A percentile compares a stretch with the other conserved stretches of the same genome.
Evolutionary conservation across 2,888 invertebrate genomes (phyloP).

Genomic region (Cynaeus angustus): DNA sequence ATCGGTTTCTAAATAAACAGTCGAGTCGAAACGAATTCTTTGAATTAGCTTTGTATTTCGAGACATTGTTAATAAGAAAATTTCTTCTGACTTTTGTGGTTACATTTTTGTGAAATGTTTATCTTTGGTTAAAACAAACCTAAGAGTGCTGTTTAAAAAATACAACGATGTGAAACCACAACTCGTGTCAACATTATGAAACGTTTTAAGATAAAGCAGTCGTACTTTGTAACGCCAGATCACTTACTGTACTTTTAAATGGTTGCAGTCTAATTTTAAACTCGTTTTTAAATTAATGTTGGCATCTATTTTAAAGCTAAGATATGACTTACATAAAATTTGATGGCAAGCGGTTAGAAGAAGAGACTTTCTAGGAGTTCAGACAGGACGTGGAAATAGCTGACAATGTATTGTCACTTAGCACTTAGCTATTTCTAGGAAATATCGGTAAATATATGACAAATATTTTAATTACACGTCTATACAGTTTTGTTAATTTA

Average conservation of each 20-base stretch:
- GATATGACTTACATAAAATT: not conserved
- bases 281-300: not conserved
- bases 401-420: not conserved
- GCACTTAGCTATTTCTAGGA: not conserved
- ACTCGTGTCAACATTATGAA: constrained; percentile 1
- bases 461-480: not conserved
- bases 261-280: not conserved
- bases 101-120: constrained; percentile 10
- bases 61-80: constrained; percentile 3
- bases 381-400: not conserved
- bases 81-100: constrained; percentile 4
- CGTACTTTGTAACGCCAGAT: not conserved
- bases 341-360: not conserved
- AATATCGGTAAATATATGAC: not conserved
- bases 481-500: not conserved
- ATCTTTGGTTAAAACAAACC: constrained; percentile 10
- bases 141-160: not conserved
- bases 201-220: not conserved
- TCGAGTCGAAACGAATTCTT: not conserved
- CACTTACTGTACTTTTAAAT: not conserved
- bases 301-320: not conserved
- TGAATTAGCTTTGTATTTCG: not conserved
- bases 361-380: too few relatives aligned
- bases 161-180: constrained; percentile 8
- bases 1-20: constrained; percentile 28